These are phyloP conservation scores for Macrosiphum euphorbiae DNA, from an alignment of 2,888 invertebrate genomes.

Conservation along the genomic window DNA sequence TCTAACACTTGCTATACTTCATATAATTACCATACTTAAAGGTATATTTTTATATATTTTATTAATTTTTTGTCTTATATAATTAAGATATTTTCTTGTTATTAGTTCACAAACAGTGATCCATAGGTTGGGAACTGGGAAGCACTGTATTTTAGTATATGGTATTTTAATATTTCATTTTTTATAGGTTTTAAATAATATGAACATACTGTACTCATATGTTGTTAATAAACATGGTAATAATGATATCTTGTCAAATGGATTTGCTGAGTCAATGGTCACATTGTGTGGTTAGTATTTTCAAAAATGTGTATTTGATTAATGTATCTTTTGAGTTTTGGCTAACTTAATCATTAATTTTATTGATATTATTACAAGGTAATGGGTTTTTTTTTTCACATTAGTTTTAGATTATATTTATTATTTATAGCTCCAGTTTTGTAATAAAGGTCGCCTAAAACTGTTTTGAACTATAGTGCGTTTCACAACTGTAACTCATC, in stretches of 20 bases:
- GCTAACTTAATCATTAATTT: not conserved
- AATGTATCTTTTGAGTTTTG: not conserved
- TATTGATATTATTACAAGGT: not conserved
- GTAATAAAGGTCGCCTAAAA: not conserved
- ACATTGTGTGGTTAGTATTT: constrained; percentile 38
- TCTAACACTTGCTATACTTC: not conserved
- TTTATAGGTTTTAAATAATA: constrained; percentile 18
- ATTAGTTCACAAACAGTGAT: not conserved
- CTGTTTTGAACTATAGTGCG: not conserved
- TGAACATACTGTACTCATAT: constrained; percentile 30
- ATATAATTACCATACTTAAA: not conserved
- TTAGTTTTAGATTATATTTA: not conserved
- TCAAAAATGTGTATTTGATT: not conserved
- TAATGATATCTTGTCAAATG: constrained; percentile 14
- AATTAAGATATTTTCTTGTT: not conserved
- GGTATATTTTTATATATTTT: not conserved
- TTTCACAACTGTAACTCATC: no score
- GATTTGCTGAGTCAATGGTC: constrained; percentile 41
- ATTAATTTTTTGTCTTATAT: not conserved
- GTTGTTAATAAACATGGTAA: constrained; percentile 11
- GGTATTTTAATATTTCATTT: not conserved
- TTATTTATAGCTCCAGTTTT: not conserved
- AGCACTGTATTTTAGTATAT: not conserved
- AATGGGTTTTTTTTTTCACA: not conserved
- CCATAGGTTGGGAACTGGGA: not conserved